Evolutionary conservation across 1,140 invertebrate genomes (phyloP), one percentile per base, ranked within the genome.

Genomic region (Venustaconcha ellipsiformis): DNA sequence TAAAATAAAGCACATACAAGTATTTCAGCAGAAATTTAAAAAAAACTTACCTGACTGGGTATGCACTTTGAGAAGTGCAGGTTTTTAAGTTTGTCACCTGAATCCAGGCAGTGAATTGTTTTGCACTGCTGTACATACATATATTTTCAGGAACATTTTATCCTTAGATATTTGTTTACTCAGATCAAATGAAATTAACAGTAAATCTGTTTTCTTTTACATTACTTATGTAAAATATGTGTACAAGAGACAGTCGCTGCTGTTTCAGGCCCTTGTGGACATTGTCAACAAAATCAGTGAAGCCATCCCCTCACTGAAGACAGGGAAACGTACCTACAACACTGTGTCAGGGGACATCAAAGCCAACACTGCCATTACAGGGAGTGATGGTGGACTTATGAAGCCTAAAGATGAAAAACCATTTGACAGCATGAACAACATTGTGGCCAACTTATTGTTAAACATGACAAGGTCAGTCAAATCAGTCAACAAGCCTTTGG

Each of bases 401-500:
- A 84, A 84, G 58, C 67, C 69, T 13, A 78, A 82, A 60, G 78
- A 87, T 48, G 84, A 88, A 65, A 88, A 87, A 72, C 89, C 90
- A 23, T 91, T 91, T 84, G 90, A 91, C 79, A 79, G 83, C 30
- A 91, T 91, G 90, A 91, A 91, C 78, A 90, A 90, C 74, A 88
- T 91, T 71, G 89, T 91, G 13, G 90, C 91, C 20, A 91, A 91
- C 81, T 70, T 91, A 37, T 73, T 91, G n/a, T 80, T 91, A 14
- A 90, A 91, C 74, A 80, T 91, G 81, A 91, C 91, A 14, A 90
- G 90, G 89, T 89, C 74, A 72, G 72, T 23, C 67, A 20, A 48
- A n/a, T 20, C 17, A n/a, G 56, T 48, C 18, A 57, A 17, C 0
- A 55, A 37, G 37, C 3, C 17, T 15, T 58, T 70, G 37, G 26